Base-by-base conservation (phyloP, 2,888 invertebrate species). In the Xylota segnis region DNA sequence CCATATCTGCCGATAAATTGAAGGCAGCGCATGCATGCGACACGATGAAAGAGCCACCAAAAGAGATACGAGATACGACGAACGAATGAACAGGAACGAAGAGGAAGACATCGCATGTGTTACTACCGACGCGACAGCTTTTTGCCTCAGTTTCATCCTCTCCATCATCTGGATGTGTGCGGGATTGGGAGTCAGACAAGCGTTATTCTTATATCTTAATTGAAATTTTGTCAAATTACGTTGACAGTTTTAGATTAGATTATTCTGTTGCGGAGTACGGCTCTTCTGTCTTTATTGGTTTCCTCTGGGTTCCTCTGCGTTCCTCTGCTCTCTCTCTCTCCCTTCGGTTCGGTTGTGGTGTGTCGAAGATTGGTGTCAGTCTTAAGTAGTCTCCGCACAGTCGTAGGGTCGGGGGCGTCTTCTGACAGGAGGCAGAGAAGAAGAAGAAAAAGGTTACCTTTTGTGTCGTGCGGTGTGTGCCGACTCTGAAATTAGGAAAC, bases 191-290 rank as follows among this genome's bases (percentile, higher is more conserved):
- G 88, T 87, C 89, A 89, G 89, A 89, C 89, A 89, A 89, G 89
- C 89, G 88, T 88, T 89, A 88, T 88, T 88, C 88, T 89, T 89
- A 89, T 90, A 90, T 90, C 90, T 90, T 90, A 90, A 90, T 90
- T 90, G 89, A 90, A 90, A 89, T 89, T 89, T 89, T 90, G 89
- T 90, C 89, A 89, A 89, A 89, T 89, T 89, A 89, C 89, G 89
- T 89, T 89, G 90, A 89, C 89, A 90, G 89, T 89, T 89, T 87
- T 87, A 89, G 89, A 89, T 89, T 89, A 89, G 89, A 89, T 89
- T 89, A 89, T 88, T 88, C 87, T 87, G 56, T 23, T 37, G 37
- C 61, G 37, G 32, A 72, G 52, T 43, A 68, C 34, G 79, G 74
- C 59, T 78, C 43, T 59, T 78, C 43, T 59, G 81, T 63, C 65